Evolutionary conservation across 30 jellyfish, hydroid and myxozoan species (phyloP).

Genomic region (Hydractinia echinata): DNA sequence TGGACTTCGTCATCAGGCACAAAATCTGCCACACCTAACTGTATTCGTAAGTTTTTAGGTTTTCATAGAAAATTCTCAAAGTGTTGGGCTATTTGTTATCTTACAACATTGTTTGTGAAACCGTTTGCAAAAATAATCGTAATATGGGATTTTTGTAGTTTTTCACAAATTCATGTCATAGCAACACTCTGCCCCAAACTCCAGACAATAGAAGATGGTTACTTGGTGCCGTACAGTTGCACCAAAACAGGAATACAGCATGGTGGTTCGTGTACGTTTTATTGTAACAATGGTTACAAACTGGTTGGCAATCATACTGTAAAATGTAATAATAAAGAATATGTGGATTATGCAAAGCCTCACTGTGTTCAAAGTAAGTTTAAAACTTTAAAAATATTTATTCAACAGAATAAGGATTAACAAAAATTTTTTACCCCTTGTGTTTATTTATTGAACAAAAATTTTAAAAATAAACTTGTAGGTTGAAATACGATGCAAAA

Average conservation of each 20-base stretch:
- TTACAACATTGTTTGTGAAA: too few species aligned
- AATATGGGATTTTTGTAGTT: too few species aligned
- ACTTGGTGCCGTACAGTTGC: conserved; percentile 47
- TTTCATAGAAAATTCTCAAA: too few species aligned
- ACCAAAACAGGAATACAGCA: conserved; percentile 43
- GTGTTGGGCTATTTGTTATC: too few species aligned
- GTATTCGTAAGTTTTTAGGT: background rate
- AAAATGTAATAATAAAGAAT: conserved; percentile 31
- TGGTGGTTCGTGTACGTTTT: conserved; percentile 39
- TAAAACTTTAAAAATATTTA: background rate
- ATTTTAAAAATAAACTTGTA: too few species aligned
- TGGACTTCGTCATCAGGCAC: background rate
- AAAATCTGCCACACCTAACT: background rate
- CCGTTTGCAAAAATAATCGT: too few species aligned
- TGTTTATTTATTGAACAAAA: too few species aligned
- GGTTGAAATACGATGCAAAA: too few species aligned
- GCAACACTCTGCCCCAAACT: conserved; percentile 60
- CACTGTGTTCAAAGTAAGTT: background rate
- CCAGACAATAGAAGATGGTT: conserved; percentile 36
- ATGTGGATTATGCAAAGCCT: background rate
- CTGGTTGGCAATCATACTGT: conserved; percentile 46
- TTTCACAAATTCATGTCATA: background rate
- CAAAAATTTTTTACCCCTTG: too few species aligned
- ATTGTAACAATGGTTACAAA: conserved; percentile 45
- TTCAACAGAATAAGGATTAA: too few species aligned